Evolutionary conservation across 2,888 invertebrate species (phyloP).

Genomic region (Melangyna quadrimaculata): DNA sequence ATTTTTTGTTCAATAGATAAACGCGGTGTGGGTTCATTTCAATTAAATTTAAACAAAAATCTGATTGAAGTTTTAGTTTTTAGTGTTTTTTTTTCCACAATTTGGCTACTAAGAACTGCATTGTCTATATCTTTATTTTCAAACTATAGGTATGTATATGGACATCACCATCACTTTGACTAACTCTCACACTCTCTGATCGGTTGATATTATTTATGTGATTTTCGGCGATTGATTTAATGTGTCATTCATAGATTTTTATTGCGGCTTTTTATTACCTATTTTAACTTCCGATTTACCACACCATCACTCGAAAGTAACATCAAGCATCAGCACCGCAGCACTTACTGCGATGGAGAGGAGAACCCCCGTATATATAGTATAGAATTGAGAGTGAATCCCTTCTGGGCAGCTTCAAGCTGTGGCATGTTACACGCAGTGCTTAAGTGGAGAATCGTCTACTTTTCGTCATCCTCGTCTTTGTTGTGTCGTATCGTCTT

Average conservation of each 20-base stretch:
- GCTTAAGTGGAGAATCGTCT: conserved; percentile 58
- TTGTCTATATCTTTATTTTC: too few relatives aligned
- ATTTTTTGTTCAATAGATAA: too few relatives aligned
- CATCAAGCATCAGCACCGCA: conserved; percentile 74
- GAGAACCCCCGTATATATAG: not conserved
- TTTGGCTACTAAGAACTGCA: not conserved
- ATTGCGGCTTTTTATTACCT: conserved; percentile 81
- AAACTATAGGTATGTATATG: too few relatives aligned
- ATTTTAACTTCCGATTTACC: conserved; percentile 81
- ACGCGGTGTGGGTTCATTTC: too few relatives aligned
- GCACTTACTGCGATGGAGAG: conserved; percentile 44
- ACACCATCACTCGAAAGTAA: conserved; percentile 79
- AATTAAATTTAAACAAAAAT: too few relatives aligned
- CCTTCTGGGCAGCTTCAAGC: conserved; percentile 57
- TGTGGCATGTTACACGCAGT: conserved; percentile 40
- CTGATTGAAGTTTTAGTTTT: too few relatives aligned
- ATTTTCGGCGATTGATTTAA: conserved; percentile 81
- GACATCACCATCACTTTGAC: not conserved
- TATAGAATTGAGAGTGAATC: conserved; percentile 30
- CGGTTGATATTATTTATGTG: conserved; percentile 74
- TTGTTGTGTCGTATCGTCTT: conserved; percentile 1
- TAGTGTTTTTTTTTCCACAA: not conserved
- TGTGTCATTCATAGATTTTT: conserved; percentile 82
- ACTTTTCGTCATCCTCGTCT: conserved; percentile 28
- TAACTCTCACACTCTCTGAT: conserved; percentile 1